Percentiles rank a stretch among this genome's conserved stretches.
These are phyloP conservation scores for Odobenus rosmarus DNA, from an alignment of 2,113 vertebrate species.

Conservation along the genomic window DNA sequence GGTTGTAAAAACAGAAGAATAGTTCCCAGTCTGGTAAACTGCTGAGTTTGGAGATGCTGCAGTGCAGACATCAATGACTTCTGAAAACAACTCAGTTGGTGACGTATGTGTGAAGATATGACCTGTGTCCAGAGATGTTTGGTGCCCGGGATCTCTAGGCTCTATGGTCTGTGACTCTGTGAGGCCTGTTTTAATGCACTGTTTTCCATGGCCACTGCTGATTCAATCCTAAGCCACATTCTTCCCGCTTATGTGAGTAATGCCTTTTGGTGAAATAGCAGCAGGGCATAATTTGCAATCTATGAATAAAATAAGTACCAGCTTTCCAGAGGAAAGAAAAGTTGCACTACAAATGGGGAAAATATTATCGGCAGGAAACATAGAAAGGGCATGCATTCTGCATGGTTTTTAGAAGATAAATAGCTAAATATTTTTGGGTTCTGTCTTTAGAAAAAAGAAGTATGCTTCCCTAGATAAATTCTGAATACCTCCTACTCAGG, in stretches of 20 bases:
- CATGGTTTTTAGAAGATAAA: slow-evolving; percentile 71
- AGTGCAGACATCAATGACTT: neutral
- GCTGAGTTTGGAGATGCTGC: neutral
- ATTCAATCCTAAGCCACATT: neutral
- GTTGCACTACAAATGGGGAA: slow-evolving; percentile 21
- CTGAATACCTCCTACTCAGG: neutral
- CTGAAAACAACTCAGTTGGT: neutral
- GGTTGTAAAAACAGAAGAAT: neutral
- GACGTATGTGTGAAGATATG: neutral
- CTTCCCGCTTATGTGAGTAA: neutral
- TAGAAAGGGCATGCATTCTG: slow-evolving; percentile 39
- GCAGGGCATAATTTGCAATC: slow-evolving; percentile 37
- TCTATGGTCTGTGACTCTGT: neutral
- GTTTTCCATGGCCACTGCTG: neutral
- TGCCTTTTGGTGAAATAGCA: neutral
- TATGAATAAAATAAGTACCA: slow-evolving; percentile 61
- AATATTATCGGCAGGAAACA: slow-evolving; percentile 78
- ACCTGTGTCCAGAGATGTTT: neutral
- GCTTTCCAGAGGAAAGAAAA: slow-evolving; percentile 69
- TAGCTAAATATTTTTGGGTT: slow-evolving; percentile 57
- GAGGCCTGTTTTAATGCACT: neutral
- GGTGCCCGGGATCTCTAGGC: neutral
- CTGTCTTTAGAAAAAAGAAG: slow-evolving; percentile 38
- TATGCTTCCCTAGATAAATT: slow-evolving; percentile 71
- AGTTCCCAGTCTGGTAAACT: neutral